A percentile compares a stretch with the other conserved stretches of the same genome.
These are phyloP conservation scores for Melanotaenia boesemani DNA, from an alignment of 2,797 vertebrate species.

Conservation along the genomic window DNA sequence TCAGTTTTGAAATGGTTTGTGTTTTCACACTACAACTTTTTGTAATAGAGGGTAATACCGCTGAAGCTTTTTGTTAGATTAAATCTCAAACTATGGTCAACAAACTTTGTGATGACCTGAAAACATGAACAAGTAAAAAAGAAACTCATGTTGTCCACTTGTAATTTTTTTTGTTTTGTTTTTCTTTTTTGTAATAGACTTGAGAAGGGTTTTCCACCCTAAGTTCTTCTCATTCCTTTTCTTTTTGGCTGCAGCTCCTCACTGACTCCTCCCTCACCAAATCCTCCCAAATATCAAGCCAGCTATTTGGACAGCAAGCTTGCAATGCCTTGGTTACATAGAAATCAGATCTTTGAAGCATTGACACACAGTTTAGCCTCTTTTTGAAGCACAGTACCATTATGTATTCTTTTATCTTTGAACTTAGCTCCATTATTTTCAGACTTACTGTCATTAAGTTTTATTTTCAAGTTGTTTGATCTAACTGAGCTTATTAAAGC, in stretches of 20 bases:
- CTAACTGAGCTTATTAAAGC: background rate
- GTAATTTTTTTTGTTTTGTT: background rate
- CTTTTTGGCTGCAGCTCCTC: background rate
- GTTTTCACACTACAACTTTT: too few relatives aligned
- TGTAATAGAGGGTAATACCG: too few relatives aligned
- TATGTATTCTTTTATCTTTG: background rate
- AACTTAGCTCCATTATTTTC: background rate
- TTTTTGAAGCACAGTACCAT: background rate
- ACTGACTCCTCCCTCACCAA: background rate
- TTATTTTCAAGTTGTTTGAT: background rate
- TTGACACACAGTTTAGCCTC: background rate
- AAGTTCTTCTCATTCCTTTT: background rate
- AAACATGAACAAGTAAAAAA: background rate
- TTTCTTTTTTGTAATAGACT: background rate
- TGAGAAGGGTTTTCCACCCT: background rate
- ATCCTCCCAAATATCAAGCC: background rate
- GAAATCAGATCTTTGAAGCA: background rate
- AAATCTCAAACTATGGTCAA: background rate
- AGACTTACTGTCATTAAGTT: background rate
- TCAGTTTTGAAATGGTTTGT: too few relatives aligned
- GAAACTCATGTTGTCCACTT: background rate
- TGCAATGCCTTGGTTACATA: background rate
- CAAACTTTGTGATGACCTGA: background rate
- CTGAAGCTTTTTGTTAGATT: too few relatives aligned
- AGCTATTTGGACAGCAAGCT: background rate